Base-by-base conservation (phyloP, 2,113 vertebrate genomes). In the Carlito syrichta region DNA sequence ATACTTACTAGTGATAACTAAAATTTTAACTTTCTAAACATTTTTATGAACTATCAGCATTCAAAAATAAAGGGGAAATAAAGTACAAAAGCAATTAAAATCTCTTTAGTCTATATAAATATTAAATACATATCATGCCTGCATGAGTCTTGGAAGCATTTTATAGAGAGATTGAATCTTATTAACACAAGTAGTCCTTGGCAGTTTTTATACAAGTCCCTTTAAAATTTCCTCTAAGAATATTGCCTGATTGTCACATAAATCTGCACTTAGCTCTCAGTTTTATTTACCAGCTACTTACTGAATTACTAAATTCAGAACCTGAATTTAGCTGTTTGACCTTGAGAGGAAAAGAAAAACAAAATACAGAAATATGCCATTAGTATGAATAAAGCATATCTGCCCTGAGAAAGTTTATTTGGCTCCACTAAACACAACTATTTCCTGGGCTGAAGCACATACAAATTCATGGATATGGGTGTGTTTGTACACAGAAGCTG, bases 111-210 rank as follows among this genome's bases (percentile, higher is more conserved):
- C 8, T 82, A 30, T 48, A 69, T 54, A 78, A 82, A 89, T 35
- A 73, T 74, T 71, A 85, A 89, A 40, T 85, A 17, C 5, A 62
- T 71, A 69, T 62, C 20, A 79, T 35, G 50, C 27, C 86, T 79
- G 71, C 4, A 8, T 60, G 25, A 71, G 12, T 38, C 66, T 81
- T 89, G 9, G 30, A 58, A 81, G 19, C 52, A 1, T n/a, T 92
- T 27, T 76, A 3, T 54, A 56, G 66, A 76, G 38, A 79, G 23
- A 84, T 56, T 85, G 58, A 86, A 50, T 32, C 8, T 81, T 30
- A 86, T 86, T 91, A 95, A n/a, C n/a, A 89, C 73, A 94, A 82
- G 63, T 40, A 81, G n/a, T 10, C 1, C 3, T 90, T 96, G 86
- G 10, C 58, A 81, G 17, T 91, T 89, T 43, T 92, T 93, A 9